Evolutionary conservation across 2,888 invertebrate genomes (phyloP).

Genomic region (Lithophane leautieri): DNA sequence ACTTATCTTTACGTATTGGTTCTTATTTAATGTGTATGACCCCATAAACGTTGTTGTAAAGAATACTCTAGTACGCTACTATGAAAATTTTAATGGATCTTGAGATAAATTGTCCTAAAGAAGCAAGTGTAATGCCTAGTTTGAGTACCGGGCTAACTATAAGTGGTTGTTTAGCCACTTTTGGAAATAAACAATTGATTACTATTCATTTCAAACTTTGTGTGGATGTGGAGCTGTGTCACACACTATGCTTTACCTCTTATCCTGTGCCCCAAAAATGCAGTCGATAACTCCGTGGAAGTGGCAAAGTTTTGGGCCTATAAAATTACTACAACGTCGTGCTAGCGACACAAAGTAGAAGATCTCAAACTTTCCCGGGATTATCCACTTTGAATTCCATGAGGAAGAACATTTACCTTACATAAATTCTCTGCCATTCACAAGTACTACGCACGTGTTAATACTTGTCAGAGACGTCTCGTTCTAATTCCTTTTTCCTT

Average conservation of each 20-base stretch:
- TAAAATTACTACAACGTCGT: no score
- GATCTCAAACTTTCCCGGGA: no score
- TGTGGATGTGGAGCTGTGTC: no score
- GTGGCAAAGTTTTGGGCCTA: no score
- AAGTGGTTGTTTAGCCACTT: not conserved
- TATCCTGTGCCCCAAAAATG: no score
- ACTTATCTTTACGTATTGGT: not conserved
- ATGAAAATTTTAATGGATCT: not conserved
- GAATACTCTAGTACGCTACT: not conserved
- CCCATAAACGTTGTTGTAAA: not conserved
- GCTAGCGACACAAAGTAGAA: no score
- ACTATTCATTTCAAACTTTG: not conserved
- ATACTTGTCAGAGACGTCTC: not conserved
- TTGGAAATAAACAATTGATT: not conserved
- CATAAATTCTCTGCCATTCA: not conserved
- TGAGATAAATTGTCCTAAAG: not conserved
- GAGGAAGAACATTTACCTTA: no score
- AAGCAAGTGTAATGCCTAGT: not conserved
- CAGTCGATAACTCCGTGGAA: no score
- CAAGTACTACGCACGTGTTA: not conserved
- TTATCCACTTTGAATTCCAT: no score
- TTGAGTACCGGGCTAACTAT: not conserved
- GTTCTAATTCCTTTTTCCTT: not conserved
- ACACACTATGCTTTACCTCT: no score
- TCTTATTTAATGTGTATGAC: constrained; percentile 1